Conservation (phyloP, 2,797 vertebrate species). For the Rhinichthys osculus region DNA sequence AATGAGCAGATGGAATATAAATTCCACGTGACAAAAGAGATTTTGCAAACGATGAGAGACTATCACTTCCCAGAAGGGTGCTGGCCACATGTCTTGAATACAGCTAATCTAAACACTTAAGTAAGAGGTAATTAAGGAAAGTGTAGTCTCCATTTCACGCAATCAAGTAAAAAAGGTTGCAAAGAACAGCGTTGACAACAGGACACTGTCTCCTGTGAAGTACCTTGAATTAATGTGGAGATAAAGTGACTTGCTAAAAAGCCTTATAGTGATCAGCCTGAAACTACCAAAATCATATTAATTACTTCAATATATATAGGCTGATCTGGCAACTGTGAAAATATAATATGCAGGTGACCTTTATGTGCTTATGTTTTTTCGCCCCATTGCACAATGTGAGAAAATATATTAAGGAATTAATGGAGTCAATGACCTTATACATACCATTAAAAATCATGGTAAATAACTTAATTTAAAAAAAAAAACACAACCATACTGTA, state of each 20-base stretch:
- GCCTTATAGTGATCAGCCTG: conserved; percentile 18
- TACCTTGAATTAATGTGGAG: conserved; percentile 23
- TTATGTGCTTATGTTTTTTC: conserved; percentile 18
- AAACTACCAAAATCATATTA: conserved; percentile 3
- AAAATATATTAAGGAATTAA: conserved; percentile 10
- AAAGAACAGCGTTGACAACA: conserved; percentile 15
- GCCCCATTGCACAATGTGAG: not conserved
- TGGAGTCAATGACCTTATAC: conserved; percentile 26
- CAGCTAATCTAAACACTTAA: conserved; percentile 28
- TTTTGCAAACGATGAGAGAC: conserved; percentile 15
- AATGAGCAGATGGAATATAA: conserved; percentile 13
- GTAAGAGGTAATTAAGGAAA: conserved; percentile 19
- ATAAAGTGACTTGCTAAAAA: conserved; percentile 29
- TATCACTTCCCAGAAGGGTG: not conserved
- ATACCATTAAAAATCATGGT: conserved; percentile 2
- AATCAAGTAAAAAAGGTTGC: conserved; percentile 48
- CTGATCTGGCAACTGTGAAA: conserved; percentile 7
- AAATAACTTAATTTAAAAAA: not conserved
- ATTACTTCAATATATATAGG: not conserved
- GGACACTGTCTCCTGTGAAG: not conserved
- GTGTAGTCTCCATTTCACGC: conserved; percentile 30
- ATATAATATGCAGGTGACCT: conserved; percentile 23
- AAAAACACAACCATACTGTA: not conserved
- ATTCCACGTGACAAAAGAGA: not conserved
- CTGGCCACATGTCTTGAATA: conserved; percentile 11